These are phyloP conservation scores for Selene dorsalis DNA, from an alignment of 2,797 vertebrate species.

Conservation along the genomic window DNA sequence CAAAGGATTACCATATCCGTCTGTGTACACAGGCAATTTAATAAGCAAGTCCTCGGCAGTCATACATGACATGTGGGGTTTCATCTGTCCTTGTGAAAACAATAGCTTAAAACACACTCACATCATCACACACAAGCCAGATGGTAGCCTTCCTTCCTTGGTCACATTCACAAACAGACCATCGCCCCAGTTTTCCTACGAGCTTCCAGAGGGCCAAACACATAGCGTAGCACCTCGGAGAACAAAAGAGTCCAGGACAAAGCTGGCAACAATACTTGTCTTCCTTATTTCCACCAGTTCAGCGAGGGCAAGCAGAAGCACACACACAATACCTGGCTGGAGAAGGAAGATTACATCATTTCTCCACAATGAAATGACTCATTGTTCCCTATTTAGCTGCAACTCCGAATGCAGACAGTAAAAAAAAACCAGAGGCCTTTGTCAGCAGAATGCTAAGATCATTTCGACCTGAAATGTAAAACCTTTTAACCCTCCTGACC, in stretches of 20 bases:
- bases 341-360: conserved; percentile 76
- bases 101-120: not conserved
- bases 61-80: conserved; percentile 12
- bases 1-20: not conserved
- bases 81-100: conserved; percentile 19
- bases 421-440: conserved; percentile 29
- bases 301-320: conserved; percentile 51
- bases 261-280: conserved; percentile 52
- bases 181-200: conserved; percentile 37
- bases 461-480: conserved; percentile 48
- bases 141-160: conserved; percentile 31
- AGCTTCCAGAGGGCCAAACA: conserved; percentile 13
- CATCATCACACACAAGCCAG: conserved; percentile 5
- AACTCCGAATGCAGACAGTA: conserved; percentile 60
- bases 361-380: conserved; percentile 71
- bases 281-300: conserved; percentile 66
- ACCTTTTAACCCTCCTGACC: not conserved
- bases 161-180: conserved; percentile 24
- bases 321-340: conserved; percentile 54
- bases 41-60: not conserved
- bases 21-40: not conserved
- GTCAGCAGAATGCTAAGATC: conserved; percentile 54
- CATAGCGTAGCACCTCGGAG: conserved; percentile 42
- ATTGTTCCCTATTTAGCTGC: conserved; percentile 69
- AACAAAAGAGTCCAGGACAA: conserved; percentile 66